These are phyloP conservation scores for Thalassoma bifasciatum DNA, from an alignment of 2,113 vertebrate species.

Conservation along the genomic window DNA sequence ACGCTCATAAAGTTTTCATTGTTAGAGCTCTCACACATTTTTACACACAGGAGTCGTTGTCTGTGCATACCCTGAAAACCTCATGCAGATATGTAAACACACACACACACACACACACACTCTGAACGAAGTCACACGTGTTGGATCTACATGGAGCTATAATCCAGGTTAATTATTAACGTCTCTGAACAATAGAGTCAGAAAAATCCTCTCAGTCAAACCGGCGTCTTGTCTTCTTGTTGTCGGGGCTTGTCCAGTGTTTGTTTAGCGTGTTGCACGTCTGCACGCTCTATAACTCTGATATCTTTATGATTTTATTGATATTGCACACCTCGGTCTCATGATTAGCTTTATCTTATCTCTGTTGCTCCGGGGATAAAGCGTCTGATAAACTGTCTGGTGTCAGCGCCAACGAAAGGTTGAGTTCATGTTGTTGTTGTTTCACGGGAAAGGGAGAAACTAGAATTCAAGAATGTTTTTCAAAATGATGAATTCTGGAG, in stretches of 20 bases:
- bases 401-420: neutral
- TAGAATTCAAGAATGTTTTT: too few species aligned
- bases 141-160: slow-evolving; percentile 20
- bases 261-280: neutral
- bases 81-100: slow-evolving; percentile 53
- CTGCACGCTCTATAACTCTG: slow-evolving; percentile 9
- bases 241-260: neutral
- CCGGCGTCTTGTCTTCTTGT: neutral
- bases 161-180: slow-evolving; percentile 64
- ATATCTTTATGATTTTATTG: slow-evolving; percentile 60
- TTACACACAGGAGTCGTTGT: slow-evolving; percentile 26
- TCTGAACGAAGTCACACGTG: slow-evolving; percentile 30
- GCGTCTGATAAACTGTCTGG: slow-evolving; percentile 28
- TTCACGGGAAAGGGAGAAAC: too few species aligned
- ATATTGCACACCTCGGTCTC: slow-evolving; percentile 9
- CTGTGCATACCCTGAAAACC: slow-evolving; percentile 27
- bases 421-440: neutral
- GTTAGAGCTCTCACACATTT: slow-evolving; percentile 24
- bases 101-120: slow-evolving; percentile 21
- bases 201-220: neutral
- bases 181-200: slow-evolving; percentile 26
- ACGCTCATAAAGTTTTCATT: slow-evolving; percentile 41
- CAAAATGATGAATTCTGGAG: too few species aligned
- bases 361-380: slow-evolving; percentile 1
- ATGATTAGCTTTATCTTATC: slow-evolving; percentile 49